Conservation (phyloP, 2,113 vertebrate genomes). For the Caranx melampygus region DNA sequence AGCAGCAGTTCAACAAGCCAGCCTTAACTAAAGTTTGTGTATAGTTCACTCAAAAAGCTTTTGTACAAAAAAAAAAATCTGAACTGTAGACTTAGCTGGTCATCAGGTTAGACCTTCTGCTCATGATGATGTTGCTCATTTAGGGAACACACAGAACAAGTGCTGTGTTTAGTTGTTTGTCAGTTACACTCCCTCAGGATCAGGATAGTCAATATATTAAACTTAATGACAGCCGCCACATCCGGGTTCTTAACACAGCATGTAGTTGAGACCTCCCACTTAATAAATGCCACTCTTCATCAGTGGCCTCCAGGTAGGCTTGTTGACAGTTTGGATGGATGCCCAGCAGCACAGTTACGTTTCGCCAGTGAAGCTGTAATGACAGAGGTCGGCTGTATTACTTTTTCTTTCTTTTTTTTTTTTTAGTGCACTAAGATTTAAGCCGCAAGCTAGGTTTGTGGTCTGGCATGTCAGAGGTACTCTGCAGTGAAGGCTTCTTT, state of each 20-base stretch:
- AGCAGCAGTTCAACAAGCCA: too few relatives aligned
- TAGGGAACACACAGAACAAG: too few relatives aligned
- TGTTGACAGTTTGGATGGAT: slow-evolving; percentile 25
- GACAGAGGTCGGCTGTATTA: slow-evolving; percentile 21
- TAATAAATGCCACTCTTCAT: slow-evolving; percentile 6
- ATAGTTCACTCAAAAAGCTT: not conserved
- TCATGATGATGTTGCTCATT: too few relatives aligned
- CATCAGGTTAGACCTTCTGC: too few relatives aligned
- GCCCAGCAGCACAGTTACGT: slow-evolving; percentile 18
- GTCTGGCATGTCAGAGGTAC: slow-evolving; percentile 14
- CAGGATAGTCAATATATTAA: not conserved
- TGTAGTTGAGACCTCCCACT: slow-evolving; percentile 26
- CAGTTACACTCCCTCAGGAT: too few relatives aligned
- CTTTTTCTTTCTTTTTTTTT: not conserved
- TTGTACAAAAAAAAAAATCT: not conserved
- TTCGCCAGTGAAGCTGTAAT: slow-evolving; percentile 24
- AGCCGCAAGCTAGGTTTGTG: slow-evolving; percentile 13
- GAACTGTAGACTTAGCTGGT: too few relatives aligned
- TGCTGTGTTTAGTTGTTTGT: too few relatives aligned
- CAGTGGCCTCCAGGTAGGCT: slow-evolving; percentile 9
- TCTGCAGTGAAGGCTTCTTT: slow-evolving; percentile 21
- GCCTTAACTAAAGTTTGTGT: too few relatives aligned
- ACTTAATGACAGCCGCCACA: not conserved
- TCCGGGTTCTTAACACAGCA: not conserved
- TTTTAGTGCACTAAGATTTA: slow-evolving; percentile 2